phyloP scores from a whole-genome alignment of 2,888 invertebrate species.

The Machimus rusticus region DNA sequence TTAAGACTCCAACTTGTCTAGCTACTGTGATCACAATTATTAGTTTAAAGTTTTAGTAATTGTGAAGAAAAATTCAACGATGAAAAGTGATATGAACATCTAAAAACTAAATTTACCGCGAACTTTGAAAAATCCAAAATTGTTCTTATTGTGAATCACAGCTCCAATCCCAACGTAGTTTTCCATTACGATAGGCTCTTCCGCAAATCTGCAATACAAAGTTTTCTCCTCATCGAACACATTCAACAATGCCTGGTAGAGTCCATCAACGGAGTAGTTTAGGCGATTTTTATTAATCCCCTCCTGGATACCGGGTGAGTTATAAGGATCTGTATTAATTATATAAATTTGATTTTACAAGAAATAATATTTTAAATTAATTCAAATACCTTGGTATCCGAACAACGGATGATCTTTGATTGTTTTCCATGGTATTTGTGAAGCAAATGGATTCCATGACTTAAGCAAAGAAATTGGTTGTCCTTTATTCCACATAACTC shows the following conservation, averaged over 20 bases:
- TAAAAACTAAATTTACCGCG: slow-evolving; percentile 86
- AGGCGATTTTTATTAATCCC: slow-evolving; percentile 48
- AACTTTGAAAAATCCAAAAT: slow-evolving; percentile 86
- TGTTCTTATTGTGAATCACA: slow-evolving; percentile 81
- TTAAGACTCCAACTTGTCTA: background rate
- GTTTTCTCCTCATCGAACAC: slow-evolving; percentile 50
- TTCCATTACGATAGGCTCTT: slow-evolving; percentile 77
- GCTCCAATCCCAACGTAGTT: slow-evolving; percentile 83
- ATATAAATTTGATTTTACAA: background rate
- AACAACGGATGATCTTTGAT: slow-evolving; percentile 82
- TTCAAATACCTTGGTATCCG: slow-evolving; percentile 72
- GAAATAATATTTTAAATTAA: background rate
- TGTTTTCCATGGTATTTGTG: slow-evolving; percentile 79
- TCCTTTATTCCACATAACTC: slow-evolving; percentile 80
- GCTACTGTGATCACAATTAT: background rate
- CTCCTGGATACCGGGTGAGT: slow-evolving; percentile 47
- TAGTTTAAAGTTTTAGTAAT: background rate
- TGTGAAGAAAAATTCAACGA: background rate
- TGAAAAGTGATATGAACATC: slow-evolving; percentile 48
- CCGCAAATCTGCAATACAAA: slow-evolving; percentile 57
- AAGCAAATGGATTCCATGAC: slow-evolving; percentile 87
- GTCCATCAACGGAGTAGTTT: slow-evolving; percentile 53
- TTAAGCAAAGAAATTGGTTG: slow-evolving; percentile 72
- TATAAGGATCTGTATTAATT: slow-evolving; percentile 42
- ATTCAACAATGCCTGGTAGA: slow-evolving; percentile 53